Evolutionary conservation across 2,888 invertebrate genomes (phyloP), one percentile per base, ranked within the genome.

Genomic region (Smittia aterrima): DNA sequence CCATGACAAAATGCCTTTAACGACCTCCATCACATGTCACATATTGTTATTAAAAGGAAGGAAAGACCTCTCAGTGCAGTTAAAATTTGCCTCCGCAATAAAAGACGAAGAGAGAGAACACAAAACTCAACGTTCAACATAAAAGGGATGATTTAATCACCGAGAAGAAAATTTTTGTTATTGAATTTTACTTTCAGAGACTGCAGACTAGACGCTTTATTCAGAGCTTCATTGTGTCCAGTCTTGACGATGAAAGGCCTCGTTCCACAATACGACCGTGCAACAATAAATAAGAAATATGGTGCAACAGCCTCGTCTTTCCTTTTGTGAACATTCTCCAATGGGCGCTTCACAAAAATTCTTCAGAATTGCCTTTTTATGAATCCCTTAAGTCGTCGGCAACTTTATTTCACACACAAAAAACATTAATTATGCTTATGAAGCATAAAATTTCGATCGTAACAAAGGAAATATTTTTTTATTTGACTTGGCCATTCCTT

Each of bases 251-350:
- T 47, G 47, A 47, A 47, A 47, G 47, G 47, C n/a, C 38, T 38
- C 16, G 13, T 58, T 58, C 11, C 16, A 9, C 22, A 22, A 58
- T 22, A 9, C 58, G 58, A 13, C 22, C 22, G 58, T 58, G 58
- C 58, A 58, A 58, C 22, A n/a, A 68, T 68, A 68, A 68, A 68
- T 68, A 68, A 41, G 41, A 68, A 68, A 68, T 68, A 68, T 68
- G 68, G 68, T 68, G 68, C 68, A 68, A 24, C 13, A 7, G 18
- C 22, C 22, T 2, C 18, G 16, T 2, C 16, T 58, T 22, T n/a
- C 32, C 38, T 66, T n/a, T 67, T 16, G 58, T 18, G 58, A n/a
- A n/a, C 20, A 16, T 11, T 25, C 47, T 53, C 32, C 16, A n/a
- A 54, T 54, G 54, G 70, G 70, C 70, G 54, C 70, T 70, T 70